phyloP scores from a whole-genome alignment of 2,888 invertebrate genomes.

The Agonopterix arenella region DNA sequence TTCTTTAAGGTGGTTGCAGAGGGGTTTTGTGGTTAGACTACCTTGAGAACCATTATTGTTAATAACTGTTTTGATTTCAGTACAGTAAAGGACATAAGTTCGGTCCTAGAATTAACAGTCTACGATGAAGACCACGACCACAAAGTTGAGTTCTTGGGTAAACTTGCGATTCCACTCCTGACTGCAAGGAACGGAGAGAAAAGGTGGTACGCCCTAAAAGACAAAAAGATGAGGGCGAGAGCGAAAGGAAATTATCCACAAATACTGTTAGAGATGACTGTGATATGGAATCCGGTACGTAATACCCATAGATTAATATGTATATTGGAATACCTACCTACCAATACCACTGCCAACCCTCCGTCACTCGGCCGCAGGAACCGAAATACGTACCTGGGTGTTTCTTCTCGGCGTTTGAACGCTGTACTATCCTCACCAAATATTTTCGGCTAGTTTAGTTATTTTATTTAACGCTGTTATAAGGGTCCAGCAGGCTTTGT shows the following conservation, averaged over 20 bases:
- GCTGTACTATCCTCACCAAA: no score
- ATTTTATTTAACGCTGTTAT: no score
- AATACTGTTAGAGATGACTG: conserved; percentile 93
- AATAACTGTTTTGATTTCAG: conserved; percentile 53
- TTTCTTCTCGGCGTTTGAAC: no score
- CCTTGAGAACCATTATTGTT: neutral
- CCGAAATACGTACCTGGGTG: no score
- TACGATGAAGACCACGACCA: conserved; percentile 99
- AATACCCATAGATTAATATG: no score
- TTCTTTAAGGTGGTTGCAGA: no score
- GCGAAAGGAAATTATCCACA: conserved; percentile 95
- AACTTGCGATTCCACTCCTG: conserved; percentile 91
- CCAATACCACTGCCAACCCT: no score
- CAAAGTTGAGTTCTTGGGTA: conserved; percentile 98
- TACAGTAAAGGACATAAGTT: conserved; percentile 97
- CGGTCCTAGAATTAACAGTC: conserved; percentile 95
- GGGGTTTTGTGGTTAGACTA: no score
- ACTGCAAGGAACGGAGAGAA: conserved; percentile 93
- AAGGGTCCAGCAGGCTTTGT: no score
- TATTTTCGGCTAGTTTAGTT: no score
- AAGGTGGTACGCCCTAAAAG: conserved; percentile 97
- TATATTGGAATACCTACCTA: no score
- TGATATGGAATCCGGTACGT: conserved; percentile 93
- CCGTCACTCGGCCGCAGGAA: no score
- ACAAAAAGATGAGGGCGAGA: conserved; percentile 91